Base-by-base conservation (phyloP, 2,113 vertebrate species). In the Ploceus nigricollis region DNA sequence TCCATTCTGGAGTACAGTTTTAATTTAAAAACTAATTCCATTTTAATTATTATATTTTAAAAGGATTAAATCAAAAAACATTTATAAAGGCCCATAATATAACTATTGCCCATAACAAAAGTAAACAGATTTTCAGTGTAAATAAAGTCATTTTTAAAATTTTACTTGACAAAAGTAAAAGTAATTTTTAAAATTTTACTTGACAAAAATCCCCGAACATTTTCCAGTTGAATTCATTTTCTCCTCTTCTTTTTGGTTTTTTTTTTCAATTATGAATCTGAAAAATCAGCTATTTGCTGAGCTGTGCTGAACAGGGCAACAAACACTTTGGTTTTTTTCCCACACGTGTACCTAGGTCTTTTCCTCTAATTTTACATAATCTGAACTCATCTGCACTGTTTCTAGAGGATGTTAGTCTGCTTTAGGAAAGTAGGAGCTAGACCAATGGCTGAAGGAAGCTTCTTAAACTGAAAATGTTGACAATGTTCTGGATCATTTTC, bases 401-500 rank as follows among this genome's bases (percentile, higher is more conserved):
- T 71, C 64, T 33, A 1, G 16, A 50, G 64, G 27, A 54, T 35
- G 8, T 39, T 89, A 47, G 40, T 40, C 35, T 77, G 68, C 7
- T 4, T 63, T 56, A 87, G 56, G 31, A 87, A 90, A 89, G 44
- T 4, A 58, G 65, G 19, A 92, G 22, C 31, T 75, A 63, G 44
- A 56, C 47, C 15, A 60, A 15, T 17, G 57, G 51, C 30, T 30
- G 35, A 80, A 80, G 42, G 39, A 83, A 76, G n/a, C 20, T 61
- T 87, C 73, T 69, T 65, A 77, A 86, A 58, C 11, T 30, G 45
- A 54, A 71, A 83, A 56, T 11, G 31, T 23, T 91, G 69, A 48
- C 80, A 92, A 69, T 33, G 40, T 61, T 68, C 83, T 94, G 91
- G 91, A 85, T 39, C 33, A 31, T 65, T 84, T 95, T 94, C 87